Percentiles rank a stretch among this genome's conserved stretches.
These are phyloP conservation scores for Enteromius paludinosus DNA, from an alignment of 2,797 vertebrate genomes.

Conservation along the genomic window DNA sequence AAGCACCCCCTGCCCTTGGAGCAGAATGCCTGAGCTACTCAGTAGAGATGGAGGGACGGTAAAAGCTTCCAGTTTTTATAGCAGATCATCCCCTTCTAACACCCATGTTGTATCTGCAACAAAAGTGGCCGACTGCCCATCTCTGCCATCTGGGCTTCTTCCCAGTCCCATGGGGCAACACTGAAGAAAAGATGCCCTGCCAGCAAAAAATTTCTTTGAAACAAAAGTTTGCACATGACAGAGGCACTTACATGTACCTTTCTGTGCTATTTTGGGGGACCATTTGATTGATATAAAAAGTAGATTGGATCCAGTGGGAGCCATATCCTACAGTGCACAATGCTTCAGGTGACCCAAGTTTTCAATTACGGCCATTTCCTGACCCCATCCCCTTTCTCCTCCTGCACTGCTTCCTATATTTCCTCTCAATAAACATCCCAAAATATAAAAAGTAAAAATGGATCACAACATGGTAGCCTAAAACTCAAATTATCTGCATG, in stretches of 20 bases:
- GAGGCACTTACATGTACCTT: neutral
- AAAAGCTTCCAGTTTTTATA: constrained; percentile 35
- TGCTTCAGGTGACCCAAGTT: too few species aligned
- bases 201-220: neutral
- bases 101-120: constrained; percentile 66
- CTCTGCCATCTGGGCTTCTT: neutral
- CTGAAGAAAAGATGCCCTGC: neutral
- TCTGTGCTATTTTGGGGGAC: neutral
- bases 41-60: constrained; percentile 44
- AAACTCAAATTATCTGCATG: neutral
- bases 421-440: neutral
- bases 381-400: neutral
- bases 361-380: neutral
- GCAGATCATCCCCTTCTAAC: constrained; percentile 57
- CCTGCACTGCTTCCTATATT: neutral
- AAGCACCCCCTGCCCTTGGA: constrained; percentile 65
- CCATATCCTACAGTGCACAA: neutral
- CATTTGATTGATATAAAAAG: neutral
- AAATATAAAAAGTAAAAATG: neutral
- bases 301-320: neutral
- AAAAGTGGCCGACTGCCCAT: neutral
- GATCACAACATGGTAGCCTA: neutral
- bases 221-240: neutral
- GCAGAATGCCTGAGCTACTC: constrained; percentile 73
- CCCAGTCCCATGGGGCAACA: neutral